phyloP scores from a whole-genome alignment of 35 echinoderm and acorn worm genomes.

The Heliocidaris erythrogramma region DNA sequence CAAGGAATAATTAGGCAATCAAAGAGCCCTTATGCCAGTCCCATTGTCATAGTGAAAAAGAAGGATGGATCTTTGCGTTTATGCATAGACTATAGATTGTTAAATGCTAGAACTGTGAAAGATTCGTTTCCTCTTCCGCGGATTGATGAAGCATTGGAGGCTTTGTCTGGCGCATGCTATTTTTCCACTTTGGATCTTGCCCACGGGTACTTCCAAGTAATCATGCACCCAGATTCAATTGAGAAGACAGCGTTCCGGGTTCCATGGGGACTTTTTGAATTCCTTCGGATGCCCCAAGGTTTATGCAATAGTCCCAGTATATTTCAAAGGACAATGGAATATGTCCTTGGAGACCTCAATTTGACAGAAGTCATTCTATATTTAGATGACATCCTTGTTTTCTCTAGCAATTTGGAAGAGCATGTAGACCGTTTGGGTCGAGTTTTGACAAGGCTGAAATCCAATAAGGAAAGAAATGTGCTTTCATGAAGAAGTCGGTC shows the following conservation, averaged over 20 bases:
- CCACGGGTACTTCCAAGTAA: slow-evolving; percentile 63
- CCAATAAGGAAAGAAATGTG: slow-evolving; percentile 36
- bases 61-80: slow-evolving; percentile 42
- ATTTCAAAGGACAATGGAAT: slow-evolving; percentile 39
- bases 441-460: slow-evolving; percentile 50
- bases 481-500: slow-evolving; percentile 8
- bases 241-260: slow-evolving; percentile 62
- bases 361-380: slow-evolving; percentile 55
- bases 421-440: slow-evolving; percentile 52
- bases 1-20: slow-evolving; percentile 46
- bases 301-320: slow-evolving; percentile 61
- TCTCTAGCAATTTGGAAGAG: slow-evolving; percentile 62
- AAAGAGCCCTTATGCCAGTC: slow-evolving; percentile 21
- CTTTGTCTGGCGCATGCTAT: slow-evolving; percentile 57
- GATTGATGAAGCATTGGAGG: neutral
- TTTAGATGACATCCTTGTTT: slow-evolving; percentile 67
- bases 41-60: slow-evolving; percentile 31
- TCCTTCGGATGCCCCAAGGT: slow-evolving; percentile 60
- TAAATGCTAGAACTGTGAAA: slow-evolving; percentile 33
- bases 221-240: slow-evolving; percentile 56
- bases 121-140: slow-evolving; percentile 70
- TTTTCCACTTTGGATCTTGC: slow-evolving; percentile 67
- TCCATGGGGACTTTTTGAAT: slow-evolving; percentile 63
- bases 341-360: slow-evolving; percentile 53
- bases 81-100: slow-evolving; percentile 42